Base-by-base conservation (phyloP, 2,888 invertebrate genomes). In the Willowsia nigromaculata region DNA sequence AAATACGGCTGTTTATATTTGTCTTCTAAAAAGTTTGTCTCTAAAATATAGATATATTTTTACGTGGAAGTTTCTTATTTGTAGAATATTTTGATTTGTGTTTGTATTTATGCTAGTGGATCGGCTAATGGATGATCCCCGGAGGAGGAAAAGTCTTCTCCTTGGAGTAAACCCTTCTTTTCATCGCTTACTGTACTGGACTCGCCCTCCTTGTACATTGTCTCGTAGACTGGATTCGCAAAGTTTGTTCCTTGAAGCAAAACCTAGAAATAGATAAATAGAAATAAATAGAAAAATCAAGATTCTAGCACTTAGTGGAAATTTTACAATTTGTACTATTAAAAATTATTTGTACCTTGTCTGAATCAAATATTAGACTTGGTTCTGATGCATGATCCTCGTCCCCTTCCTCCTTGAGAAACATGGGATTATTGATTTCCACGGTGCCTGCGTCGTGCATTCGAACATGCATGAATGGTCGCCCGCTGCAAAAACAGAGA, bases 401-500 rank as follows among this genome's bases (percentile, higher is more conserved):
- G 27, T 95, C 95, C 80, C 94, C 92, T 90, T 95, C 95, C 89
- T 96, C 96, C 85, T 95, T 95, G 93, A 97, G 95, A 94, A 97
- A 97, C 96, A 97, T 97, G 37, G 97, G 97, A 95, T 97, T 97
- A 93, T 95, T 96, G 93, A 97, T 96, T 95, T 97, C 97, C 93
- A 97, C 96, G 76, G 94, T 94, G 40, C 93, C 93, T 94, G 97
- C 97, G 94, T 97, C 97, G 88, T 97, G 95, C 93, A 97, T 95
- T 13, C 97, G 95, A 90, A 96, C 96, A 94, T 97, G 97, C 92
- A 96, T 96, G 94, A 97, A 97, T 80, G 96, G 95, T 92, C 95
- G 94, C 3, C 96, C 95, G 93, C 96, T 96, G 53, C 1, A 87
- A 50, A 76, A 30, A n/a, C n/a, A n/a, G n/a, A n/a, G n/a, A n/a